phyloP scores from a whole-genome alignment of 2,113 vertebrate species.

The Pangasianodon hypophthalmus region DNA sequence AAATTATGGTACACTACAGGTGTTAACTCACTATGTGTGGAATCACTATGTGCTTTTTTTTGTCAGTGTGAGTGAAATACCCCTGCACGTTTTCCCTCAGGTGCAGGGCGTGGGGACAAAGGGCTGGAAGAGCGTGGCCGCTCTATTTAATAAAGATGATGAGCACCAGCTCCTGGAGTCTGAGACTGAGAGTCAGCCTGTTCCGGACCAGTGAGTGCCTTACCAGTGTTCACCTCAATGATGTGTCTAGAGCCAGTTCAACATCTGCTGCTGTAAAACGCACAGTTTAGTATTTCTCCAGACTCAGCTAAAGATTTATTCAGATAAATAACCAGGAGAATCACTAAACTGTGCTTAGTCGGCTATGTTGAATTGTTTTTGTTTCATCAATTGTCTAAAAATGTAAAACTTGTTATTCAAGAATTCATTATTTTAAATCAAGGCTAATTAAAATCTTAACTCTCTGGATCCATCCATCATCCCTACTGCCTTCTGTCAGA shows the following conservation, averaged over 20 bases:
- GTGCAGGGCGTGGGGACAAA: conserved; percentile 87
- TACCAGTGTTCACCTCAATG: not conserved
- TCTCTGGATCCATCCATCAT: not conserved
- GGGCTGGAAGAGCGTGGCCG: conserved; percentile 85
- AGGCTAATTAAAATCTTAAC: not conserved
- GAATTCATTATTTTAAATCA: not conserved
- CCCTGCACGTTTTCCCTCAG: conserved; percentile 59
- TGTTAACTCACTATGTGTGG: not conserved
- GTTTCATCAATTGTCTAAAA: not conserved
- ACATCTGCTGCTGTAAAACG: not conserved
- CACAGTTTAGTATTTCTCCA: not conserved
- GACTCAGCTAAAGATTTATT: not conserved
- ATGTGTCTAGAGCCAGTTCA: not conserved
- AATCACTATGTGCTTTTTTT: not conserved
- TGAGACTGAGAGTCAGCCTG: conserved; percentile 73
- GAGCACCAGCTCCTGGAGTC: conserved; percentile 85
- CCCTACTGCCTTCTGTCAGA: not conserved
- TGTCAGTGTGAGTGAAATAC: not conserved
- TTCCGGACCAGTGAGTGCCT: conserved; percentile 85
- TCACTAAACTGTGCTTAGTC: not conserved
- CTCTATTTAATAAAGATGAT: conserved; percentile 89
- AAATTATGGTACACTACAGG: not conserved
- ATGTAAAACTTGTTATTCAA: not conserved
- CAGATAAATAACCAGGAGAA: not conserved
- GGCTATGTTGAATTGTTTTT: not conserved